These are phyloP conservation scores for Cygnus atratus DNA, from an alignment of 2,113 vertebrate species.

Conservation along the genomic window DNA sequence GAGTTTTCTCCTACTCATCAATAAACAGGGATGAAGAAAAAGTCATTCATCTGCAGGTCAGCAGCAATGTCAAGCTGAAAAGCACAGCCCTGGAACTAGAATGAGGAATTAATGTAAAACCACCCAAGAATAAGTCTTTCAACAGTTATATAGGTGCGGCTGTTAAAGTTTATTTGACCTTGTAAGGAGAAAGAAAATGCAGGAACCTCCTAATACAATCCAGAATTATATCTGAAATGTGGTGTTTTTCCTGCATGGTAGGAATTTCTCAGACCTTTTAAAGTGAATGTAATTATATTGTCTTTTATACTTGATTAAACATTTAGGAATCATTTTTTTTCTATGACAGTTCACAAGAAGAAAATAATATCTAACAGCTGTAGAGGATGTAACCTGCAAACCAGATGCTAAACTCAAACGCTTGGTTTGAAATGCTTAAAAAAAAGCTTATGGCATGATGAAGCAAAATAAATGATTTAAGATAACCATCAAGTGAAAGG, in stretches of 20 bases:
- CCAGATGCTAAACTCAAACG: conserved; percentile 63
- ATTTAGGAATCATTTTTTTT: neutral
- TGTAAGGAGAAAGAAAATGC: neutral
- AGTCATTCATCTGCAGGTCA: neutral
- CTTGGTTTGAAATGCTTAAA: conserved; percentile 45
- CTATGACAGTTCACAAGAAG: neutral
- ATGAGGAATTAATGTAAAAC: neutral
- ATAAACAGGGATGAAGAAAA: neutral
- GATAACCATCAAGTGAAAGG: conserved; percentile 74
- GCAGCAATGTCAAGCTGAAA: neutral
- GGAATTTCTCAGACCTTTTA: neutral
- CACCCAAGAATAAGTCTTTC: neutral
- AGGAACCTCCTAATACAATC: neutral
- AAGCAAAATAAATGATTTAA: conserved; percentile 75
- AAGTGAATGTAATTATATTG: neutral
- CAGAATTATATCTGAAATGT: neutral
- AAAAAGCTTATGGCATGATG: conserved; percentile 47
- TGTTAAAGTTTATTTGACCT: neutral
- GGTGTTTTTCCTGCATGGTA: neutral
- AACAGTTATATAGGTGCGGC: neutral
- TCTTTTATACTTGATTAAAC: neutral
- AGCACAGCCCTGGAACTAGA: neutral
- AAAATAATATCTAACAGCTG: conserved; percentile 18
- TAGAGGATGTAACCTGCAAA: conserved; percentile 32
- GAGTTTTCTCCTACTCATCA: neutral